A percentile compares a stretch with the other conserved stretches of the same genome.
These are phyloP conservation scores for Thymelicus sylvestris DNA, from an alignment of 2,888 invertebrate species.

Conservation along the genomic window DNA sequence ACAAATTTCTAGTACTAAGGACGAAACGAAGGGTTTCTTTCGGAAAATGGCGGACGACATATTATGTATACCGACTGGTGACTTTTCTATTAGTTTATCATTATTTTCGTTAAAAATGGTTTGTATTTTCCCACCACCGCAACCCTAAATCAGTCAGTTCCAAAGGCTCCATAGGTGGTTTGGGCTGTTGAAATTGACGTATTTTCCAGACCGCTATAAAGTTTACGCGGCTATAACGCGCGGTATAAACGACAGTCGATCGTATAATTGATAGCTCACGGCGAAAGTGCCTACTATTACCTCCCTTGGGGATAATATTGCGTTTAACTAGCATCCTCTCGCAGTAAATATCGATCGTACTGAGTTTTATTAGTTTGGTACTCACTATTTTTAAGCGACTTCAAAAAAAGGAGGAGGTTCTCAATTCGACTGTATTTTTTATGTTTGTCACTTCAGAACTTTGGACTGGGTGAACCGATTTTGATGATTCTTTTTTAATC, in stretches of 20 bases:
- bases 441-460: too few species aligned
- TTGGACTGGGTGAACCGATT: too few species aligned
- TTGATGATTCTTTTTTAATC: too few species aligned
- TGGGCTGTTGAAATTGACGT: slow-evolving; percentile 12
- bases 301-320: slow-evolving; percentile 3
- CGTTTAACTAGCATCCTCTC: neutral
- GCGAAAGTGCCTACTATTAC: slow-evolving; percentile 3
- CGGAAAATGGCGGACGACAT: too few species aligned
- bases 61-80: too few species aligned
- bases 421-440: too few species aligned
- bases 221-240: slow-evolving; percentile 18
- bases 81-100: too few species aligned
- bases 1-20: too few species aligned
- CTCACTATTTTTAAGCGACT: too few species aligned
- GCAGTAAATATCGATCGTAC: neutral
- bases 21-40: too few species aligned
- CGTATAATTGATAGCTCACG: slow-evolving; percentile 33
- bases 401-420: too few species aligned
- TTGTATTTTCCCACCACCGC: neutral
- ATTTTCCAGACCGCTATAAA: slow-evolving; percentile 30
- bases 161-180: neutral
- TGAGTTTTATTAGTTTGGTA: too few species aligned
- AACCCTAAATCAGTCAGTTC: slow-evolving; percentile 3
- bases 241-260: slow-evolving; percentile 23
- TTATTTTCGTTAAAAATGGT: neutral